Conservation (phyloP, 2,888 invertebrate genomes). For the Colletes collaris region DNA sequence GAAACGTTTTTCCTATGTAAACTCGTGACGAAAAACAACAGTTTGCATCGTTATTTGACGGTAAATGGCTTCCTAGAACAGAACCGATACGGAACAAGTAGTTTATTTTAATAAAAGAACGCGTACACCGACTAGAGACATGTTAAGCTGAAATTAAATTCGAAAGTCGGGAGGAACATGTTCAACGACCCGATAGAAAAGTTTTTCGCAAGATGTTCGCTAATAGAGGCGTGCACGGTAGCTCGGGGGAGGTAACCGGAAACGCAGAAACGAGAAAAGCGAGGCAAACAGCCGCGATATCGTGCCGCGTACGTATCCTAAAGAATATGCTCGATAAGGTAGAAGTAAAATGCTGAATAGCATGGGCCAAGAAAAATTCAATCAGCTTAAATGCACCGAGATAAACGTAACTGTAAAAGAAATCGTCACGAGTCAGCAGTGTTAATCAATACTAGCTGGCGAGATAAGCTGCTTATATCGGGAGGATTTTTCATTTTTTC, state of each 20-base stretch:
- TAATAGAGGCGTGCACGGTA: constrained; percentile 14
- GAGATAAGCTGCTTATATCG: constrained; percentile 46
- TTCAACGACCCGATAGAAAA: constrained; percentile 23
- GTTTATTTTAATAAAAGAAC: neutral
- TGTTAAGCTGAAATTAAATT: neutral
- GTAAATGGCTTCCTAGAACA: neutral
- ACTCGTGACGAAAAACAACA: too few species aligned
- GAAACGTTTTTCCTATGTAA: too few species aligned
- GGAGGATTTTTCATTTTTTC: constrained; percentile 14
- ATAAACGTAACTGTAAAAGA: constrained; percentile 51
- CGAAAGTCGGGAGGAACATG: neutral
- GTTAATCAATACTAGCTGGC: constrained; percentile 49
- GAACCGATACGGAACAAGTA: neutral
- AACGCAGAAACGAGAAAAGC: constrained; percentile 14
- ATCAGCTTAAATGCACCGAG: constrained; percentile 55
- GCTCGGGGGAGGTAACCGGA: neutral
- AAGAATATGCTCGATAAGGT: constrained; percentile 34
- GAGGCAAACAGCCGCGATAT: constrained; percentile 35
- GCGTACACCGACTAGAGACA: neutral
- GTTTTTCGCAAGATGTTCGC: constrained; percentile 24
- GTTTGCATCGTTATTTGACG: too few species aligned
- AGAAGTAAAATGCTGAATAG: constrained; percentile 11
- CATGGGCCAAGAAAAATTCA: constrained; percentile 46
- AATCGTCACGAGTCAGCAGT: constrained; percentile 37
- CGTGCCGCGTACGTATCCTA: constrained; percentile 11